Base-by-base conservation (phyloP, 1,140 invertebrate species). In the Solenopsis invicta region DNA sequence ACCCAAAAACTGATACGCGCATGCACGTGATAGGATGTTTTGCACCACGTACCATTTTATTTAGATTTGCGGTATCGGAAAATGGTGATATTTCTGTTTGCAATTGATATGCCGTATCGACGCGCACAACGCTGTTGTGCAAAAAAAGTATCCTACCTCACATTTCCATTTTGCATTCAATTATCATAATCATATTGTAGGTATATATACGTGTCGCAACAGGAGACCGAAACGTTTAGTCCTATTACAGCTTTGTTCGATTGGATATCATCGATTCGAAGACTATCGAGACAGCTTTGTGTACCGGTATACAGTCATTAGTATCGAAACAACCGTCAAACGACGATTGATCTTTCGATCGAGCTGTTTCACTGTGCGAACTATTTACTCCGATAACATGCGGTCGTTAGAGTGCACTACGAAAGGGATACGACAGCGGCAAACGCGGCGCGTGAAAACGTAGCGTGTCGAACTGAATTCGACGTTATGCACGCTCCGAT, bases 371-470 rank as follows among this genome's bases (percentile, higher is more conserved):
- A 29, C 6, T 18, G 78, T 18, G 78, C 16, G 48, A 71, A 71
- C 18, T 71, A 56, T 69, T 80, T 81, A 81, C 77, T 66, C 10
- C 16, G 21, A 45, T 71, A 34, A 81, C 52, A 56, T n/a, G 21
- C 34, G 64, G 16, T 56, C 21, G 5, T 45, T 81, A 29, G 9
- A 71, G 21, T 21, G 2, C n/a, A 71, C 18, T 21, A 13, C n/a
- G 16, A 48, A 71, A 81, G 77, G 50, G 41, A 81, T n/a, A 56
- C 34, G 48, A n/a, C 21, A 56, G 29, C n/a, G 2, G 50, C 4
- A 13, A 54, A 69, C 37, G 18, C 18, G 21, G 2, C 9, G 37
- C 16, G 78, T 34, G 66, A 59, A 45, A 56, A 56, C 52, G 13
- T n/a, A 21, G 34, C 50, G 24, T 29, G 64, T 71, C 24, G 61